These are phyloP conservation scores for Myotis daubentonii DNA, from an alignment of 2,797 vertebrate genomes.

Conservation along the genomic window DNA sequence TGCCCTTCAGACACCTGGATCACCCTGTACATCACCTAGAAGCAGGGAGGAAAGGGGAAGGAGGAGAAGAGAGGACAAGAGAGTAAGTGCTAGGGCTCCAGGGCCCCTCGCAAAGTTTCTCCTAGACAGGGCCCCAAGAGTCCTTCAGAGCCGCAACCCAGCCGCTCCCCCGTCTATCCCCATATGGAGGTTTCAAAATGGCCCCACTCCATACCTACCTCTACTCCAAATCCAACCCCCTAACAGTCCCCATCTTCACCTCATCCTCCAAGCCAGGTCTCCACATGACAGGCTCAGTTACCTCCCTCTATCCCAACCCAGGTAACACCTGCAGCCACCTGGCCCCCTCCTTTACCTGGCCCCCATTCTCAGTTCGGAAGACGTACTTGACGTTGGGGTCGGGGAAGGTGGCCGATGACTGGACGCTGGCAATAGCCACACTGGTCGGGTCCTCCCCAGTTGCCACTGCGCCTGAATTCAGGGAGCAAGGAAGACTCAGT, in stretches of 20 bases:
- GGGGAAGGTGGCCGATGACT: slow-evolving; percentile 92
- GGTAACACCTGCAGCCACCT: slow-evolving; percentile 61
- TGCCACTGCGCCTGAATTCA: slow-evolving; percentile 90
- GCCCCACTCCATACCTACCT: not conserved
- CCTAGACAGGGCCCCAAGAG: not conserved
- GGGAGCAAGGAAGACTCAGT: slow-evolving; percentile 21
- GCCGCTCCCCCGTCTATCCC: not conserved
- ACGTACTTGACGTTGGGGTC: slow-evolving; percentile 97
- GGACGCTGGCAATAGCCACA: slow-evolving; percentile 92
- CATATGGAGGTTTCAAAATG: not conserved
- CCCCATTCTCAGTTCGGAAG: slow-evolving; percentile 94
- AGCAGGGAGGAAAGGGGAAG: not conserved
- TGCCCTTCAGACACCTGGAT: slow-evolving; percentile 97
- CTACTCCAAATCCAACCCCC: not conserved
- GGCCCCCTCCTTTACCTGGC: slow-evolving; percentile 90
- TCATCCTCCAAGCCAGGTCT: not conserved
- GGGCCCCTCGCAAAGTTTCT: not conserved
- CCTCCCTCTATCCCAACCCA: slow-evolving; percentile 69
- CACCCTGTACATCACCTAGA: slow-evolving; percentile 95
- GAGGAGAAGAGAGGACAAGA: not conserved
- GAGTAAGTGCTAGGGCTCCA: not conserved
- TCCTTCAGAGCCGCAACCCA: not conserved
- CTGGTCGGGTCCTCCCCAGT: slow-evolving; percentile 93
- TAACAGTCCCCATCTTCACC: not conserved
- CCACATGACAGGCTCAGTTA: not conserved